Evolutionary conservation across 2,113 vertebrate species (phyloP).

Genomic region (Recurvirostra avosetta): DNA sequence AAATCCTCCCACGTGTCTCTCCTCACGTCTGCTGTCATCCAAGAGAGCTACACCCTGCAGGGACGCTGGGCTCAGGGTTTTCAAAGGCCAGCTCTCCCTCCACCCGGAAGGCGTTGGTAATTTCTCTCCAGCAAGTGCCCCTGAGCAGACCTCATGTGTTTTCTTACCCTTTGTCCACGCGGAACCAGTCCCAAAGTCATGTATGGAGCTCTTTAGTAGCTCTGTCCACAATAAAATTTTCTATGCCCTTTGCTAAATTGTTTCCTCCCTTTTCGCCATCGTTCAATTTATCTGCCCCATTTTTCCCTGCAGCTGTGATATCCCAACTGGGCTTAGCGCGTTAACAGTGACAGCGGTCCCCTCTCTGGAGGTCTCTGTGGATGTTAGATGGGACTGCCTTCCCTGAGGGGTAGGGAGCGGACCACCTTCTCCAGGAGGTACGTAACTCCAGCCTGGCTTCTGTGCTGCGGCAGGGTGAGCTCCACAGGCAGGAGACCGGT

Average conservation of each 20-base stretch:
- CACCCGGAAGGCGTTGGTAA: neutral
- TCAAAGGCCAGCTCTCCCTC: neutral
- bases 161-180: neutral
- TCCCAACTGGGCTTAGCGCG: neutral
- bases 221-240: slow-evolving; percentile 57
- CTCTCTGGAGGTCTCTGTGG: neutral
- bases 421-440: neutral
- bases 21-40: neutral
- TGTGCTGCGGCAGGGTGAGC: neutral
- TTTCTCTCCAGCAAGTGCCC: neutral
- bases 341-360: neutral
- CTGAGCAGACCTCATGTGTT: neutral
- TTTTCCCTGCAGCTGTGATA: neutral
- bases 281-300: neutral
- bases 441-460: neutral
- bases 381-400: neutral
- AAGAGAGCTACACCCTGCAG: neutral
- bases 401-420: neutral
- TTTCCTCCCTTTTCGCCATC: neutral
- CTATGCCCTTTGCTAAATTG: slow-evolving; percentile 39
- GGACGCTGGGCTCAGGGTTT: neutral
- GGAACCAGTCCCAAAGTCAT: neutral
- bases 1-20: neutral
- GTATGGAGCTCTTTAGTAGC: neutral
- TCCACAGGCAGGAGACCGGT: neutral